Evolutionary conservation across 1,140 invertebrate genomes (phyloP), one percentile per base, ranked within the genome.

Genomic region (Lasioglossum baleicum): DNA sequence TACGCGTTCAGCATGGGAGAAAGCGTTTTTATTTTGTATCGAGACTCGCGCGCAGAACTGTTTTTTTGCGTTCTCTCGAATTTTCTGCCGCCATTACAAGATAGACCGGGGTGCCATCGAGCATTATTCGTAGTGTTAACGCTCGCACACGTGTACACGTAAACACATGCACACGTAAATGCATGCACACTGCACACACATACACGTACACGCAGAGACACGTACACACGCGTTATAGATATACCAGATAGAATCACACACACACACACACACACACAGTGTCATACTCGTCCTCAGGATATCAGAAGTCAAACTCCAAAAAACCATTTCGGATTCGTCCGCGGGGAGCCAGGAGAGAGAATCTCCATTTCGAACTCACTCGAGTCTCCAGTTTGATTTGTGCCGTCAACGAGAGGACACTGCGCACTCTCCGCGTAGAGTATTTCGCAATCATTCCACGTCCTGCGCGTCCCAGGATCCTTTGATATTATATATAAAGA

Each of bases 71-170:
- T 31, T 69, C 7, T 48, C 22, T 8, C n/a, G 56, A 70, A 72
- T 53, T 53, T 5, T 53, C 15, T 35, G 76, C 42, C 70, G 76
- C 76, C 76, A 79, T 79, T 79, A 48, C 70, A 65, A 79, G 76
- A 79, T 73, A 79, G 70, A 78, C 69, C 60, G 76, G 76, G 76
- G 76, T 79, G 76, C 76, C 76, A 79, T 79, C 51, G 48, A 78
- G 69, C 76, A 78, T 72, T 73, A 71, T 77, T 44, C 26, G 31
- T 65, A 73, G 15, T 13, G 11, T 64, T 40, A 53, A 73, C 61
- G 76, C 61, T 79, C 76, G 11, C 42, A 58, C 22, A 58, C 73
- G 40, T 35, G 11, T n/a, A 58, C 22, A 58, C 73, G 40, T 22
- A 31, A 13, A 53, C 15, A 53, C 15, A 53, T 6, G 20, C 26